Conservation (phyloP, 2,888 invertebrate species). For the Parnassius smintheus region DNA sequence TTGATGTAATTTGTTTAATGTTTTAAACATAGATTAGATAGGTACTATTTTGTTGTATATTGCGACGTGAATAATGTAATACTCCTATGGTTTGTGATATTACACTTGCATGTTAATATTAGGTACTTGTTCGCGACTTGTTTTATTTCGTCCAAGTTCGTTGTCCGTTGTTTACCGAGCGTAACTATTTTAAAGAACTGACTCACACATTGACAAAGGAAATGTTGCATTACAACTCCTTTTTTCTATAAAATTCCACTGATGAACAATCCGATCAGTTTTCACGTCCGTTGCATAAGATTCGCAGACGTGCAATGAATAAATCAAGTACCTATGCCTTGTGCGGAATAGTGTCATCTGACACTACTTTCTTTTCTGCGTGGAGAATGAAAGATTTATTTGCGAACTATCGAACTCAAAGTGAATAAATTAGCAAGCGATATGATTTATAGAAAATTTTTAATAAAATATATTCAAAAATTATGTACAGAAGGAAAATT, state of each 20-base stretch:
- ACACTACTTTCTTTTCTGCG: constrained; percentile 10
- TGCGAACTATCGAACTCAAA: too few species aligned
- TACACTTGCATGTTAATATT: constrained; percentile 12
- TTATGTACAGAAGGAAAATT: too few species aligned
- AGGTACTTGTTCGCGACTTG: constrained; percentile 34
- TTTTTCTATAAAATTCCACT: constrained; percentile 23
- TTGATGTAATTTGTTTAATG: too few species aligned
- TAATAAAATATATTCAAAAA: too few species aligned
- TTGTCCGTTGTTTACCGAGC: constrained; percentile 33
- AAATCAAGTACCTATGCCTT: background rate
- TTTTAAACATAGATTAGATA: too few species aligned
- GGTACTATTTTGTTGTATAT: too few species aligned
- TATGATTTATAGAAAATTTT: too few species aligned
- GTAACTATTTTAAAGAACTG: constrained; percentile 39
- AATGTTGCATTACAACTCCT: constrained; percentile 25
- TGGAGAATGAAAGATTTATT: background rate
- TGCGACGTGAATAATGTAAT: too few species aligned
- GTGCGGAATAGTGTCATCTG: background rate
- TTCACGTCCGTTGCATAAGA: constrained; percentile 7
- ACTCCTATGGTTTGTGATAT: background rate
- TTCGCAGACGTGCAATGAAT: constrained; percentile 3
- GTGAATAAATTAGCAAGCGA: too few species aligned
- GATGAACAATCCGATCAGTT: constrained; percentile 8
- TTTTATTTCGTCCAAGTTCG: constrained; percentile 35
- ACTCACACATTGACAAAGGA: constrained; percentile 35